A percentile compares a stretch with the other conserved stretches of the same genome.
Evolutionary conservation across 2,113 vertebrate species (phyloP).

Genomic region (Phycodurus eques): DNA sequence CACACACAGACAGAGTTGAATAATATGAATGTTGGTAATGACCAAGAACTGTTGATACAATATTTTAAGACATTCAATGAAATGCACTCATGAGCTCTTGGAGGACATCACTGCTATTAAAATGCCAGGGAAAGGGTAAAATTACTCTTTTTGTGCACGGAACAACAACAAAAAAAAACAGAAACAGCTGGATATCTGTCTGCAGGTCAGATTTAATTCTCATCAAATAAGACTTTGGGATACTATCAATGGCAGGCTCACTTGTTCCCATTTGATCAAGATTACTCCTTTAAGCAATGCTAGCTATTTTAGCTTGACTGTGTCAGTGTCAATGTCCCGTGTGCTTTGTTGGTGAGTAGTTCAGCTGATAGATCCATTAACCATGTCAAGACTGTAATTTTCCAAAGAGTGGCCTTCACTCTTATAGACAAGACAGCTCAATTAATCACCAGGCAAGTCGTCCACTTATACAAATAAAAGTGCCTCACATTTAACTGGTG

Average conservation of each 20-base stretch:
- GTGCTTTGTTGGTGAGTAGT: not conserved
- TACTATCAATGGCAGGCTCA: not conserved
- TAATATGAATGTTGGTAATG: constrained; percentile 32
- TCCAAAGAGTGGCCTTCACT: not conserved
- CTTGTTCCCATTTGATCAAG: not conserved
- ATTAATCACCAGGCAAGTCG: not conserved
- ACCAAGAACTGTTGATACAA: not conserved
- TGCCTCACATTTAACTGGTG: not conserved
- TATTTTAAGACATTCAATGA: not conserved
- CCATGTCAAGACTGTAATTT: not conserved
- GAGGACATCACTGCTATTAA: constrained; percentile 8
- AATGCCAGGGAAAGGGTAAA: not conserved
- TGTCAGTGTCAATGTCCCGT: not conserved
- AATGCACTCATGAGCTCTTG: not conserved
- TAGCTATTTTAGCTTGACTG: not conserved
- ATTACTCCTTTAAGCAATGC: not conserved
- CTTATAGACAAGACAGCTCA: not conserved
- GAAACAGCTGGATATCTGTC: constrained; percentile 47
- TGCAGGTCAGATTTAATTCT: constrained; percentile 44
- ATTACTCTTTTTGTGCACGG: constrained; percentile 8
- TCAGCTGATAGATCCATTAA: not conserved
- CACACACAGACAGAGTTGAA: constrained; percentile 4
- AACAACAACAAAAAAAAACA: constrained; percentile 16
- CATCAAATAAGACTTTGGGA: constrained; percentile 14
- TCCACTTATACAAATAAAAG: not conserved